phyloP scores from a whole-genome alignment of 2,797 vertebrate species.

The Ibycter americanus region DNA sequence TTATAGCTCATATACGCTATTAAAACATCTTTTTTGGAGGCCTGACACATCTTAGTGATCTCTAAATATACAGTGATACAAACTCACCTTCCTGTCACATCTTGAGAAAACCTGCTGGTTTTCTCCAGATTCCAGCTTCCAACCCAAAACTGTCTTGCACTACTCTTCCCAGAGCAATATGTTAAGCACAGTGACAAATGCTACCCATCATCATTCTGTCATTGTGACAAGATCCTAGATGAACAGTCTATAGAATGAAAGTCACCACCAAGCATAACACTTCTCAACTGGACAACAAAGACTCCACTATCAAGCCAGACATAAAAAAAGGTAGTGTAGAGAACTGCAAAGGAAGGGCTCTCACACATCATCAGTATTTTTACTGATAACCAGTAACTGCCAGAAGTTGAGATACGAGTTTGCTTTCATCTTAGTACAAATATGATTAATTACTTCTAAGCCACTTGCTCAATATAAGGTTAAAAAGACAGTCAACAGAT shows the following conservation, averaged over 20 bases:
- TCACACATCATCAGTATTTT: background rate
- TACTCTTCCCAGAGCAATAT: background rate
- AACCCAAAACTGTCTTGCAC: background rate
- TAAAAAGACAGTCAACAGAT: background rate
- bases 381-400: background rate
- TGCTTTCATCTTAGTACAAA: background rate
- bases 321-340: background rate
- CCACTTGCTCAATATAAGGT: background rate
- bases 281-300: background rate
- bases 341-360: background rate
- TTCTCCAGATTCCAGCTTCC: background rate
- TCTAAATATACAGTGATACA: background rate
- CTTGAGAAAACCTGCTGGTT: background rate
- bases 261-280: background rate
- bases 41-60: background rate
- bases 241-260: background rate
- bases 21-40: background rate
- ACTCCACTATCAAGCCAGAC: background rate
- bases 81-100: background rate
- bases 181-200: slow-evolving; percentile 1
- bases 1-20: background rate
- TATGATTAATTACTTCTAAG: background rate
- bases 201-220: background rate
- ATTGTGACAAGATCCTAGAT: background rate
- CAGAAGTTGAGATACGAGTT: background rate